These are phyloP conservation scores for Lysiphlebus fabarum DNA, from an alignment of 1,140 invertebrate species.

Conservation along the genomic window DNA sequence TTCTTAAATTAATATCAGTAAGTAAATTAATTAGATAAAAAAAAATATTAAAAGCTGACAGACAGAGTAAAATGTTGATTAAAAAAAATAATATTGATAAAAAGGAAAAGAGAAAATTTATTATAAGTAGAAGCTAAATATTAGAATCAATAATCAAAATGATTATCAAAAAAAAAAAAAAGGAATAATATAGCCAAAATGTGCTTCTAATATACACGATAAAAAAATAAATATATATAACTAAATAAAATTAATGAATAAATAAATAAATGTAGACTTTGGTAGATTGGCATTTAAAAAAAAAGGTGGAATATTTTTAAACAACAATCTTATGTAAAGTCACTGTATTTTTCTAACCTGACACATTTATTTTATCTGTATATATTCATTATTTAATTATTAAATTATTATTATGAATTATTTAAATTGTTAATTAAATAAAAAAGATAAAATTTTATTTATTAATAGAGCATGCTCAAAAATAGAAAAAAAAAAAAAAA, in stretches of 20 bases:
- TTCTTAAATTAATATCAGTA: no score
- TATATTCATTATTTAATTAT: slow-evolving; percentile 23
- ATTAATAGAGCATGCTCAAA: no score
- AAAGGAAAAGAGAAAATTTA: no score
- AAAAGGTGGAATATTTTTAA: slow-evolving; percentile 31
- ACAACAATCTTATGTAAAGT: slow-evolving; percentile 41
- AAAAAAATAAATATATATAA: no score
- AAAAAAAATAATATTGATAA: no score
- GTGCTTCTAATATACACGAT: slow-evolving; percentile 15
- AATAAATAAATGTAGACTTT: slow-evolving; percentile 14
- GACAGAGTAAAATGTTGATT: no score
- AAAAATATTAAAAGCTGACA: no score
- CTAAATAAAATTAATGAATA: neutral
- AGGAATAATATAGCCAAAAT: slow-evolving; percentile 16
- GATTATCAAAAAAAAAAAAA: no score
- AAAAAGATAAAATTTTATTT: no score
- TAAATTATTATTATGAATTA: slow-evolving; percentile 6
- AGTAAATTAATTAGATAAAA: no score
- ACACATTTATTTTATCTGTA: slow-evolving; percentile 39
- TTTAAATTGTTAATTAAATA: slow-evolving; percentile 28
- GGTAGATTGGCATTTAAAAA: slow-evolving; percentile 12
- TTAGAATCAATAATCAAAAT: no score
- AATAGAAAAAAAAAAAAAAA: slow-evolving; percentile 21
- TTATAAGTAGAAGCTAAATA: no score
- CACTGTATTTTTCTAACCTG: slow-evolving; percentile 54